Percentiles rank a stretch among this genome's conserved stretches.
These are phyloP conservation scores for Heliocidaris erythrogramma DNA, from an alignment of 35 echinoderm and acorn worm species.

Conservation along the genomic window DNA sequence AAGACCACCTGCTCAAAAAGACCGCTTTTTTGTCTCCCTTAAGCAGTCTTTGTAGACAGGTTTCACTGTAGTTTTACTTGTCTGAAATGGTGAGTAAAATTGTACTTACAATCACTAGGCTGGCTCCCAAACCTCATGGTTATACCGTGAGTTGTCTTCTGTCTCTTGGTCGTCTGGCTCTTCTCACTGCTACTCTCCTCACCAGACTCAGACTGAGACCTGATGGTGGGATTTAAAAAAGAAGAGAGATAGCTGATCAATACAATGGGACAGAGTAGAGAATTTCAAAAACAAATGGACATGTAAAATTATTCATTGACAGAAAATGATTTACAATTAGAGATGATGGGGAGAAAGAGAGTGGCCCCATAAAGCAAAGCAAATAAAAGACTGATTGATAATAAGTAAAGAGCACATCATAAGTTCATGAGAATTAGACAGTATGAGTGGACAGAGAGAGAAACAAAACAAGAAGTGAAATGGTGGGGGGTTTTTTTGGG, in stretches of 20 bases:
- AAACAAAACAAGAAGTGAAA: too few species aligned
- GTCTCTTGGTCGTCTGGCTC: background rate
- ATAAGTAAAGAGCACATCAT: too few species aligned
- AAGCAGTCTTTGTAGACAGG: too few species aligned
- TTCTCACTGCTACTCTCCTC: slow-evolving; percentile 26
- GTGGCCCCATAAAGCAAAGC: background rate
- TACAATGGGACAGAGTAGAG: background rate
- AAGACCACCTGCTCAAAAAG: too few species aligned
- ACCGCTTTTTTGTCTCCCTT: too few species aligned
- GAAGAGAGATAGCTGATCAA: background rate
- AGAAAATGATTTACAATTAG: background rate
- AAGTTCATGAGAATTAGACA: too few species aligned
- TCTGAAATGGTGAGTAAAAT: background rate
- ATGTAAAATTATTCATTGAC: background rate
- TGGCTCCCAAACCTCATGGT: background rate
- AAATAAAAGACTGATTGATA: too few species aligned
- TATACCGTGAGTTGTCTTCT: background rate
- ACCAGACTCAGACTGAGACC: slow-evolving; percentile 23
- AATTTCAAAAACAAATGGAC: background rate
- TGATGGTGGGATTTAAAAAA: background rate
- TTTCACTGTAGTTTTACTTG: too few species aligned
- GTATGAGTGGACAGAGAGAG: too few species aligned
- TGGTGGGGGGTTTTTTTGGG: too few species aligned
- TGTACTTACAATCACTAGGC: slow-evolving; percentile 40
- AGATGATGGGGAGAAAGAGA: background rate